Evolutionary conservation across 2,888 invertebrate genomes (phyloP).

Genomic region (Eilema caniola): DNA sequence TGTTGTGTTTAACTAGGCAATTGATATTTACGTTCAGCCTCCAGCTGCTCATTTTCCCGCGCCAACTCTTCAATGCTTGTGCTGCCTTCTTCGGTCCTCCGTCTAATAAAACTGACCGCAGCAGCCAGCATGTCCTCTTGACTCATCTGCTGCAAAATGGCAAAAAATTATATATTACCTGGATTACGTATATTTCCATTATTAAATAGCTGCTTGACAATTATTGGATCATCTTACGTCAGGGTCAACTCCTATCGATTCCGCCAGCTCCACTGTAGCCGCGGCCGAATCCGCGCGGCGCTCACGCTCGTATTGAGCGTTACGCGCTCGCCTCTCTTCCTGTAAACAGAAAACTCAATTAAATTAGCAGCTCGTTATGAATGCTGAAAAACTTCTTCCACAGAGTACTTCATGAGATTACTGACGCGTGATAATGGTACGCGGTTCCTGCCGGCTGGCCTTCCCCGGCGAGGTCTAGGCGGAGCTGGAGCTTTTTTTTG

Average conservation of each 20-base stretch:
- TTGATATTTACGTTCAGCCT: background rate
- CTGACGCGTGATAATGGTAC: conserved; percentile 61
- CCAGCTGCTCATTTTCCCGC: background rate
- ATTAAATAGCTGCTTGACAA: background rate
- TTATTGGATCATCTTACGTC: conserved; percentile 47
- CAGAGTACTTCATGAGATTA: background rate
- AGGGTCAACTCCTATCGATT: conserved; percentile 30
- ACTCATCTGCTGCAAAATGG: background rate
- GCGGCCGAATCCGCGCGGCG: too few species aligned
- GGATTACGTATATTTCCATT: background rate
- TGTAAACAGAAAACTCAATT: too few species aligned
- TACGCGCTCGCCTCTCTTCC: too few species aligned
- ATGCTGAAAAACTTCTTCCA: too few species aligned
- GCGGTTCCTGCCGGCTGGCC: conserved; percentile 63
- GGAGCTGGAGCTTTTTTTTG: too few species aligned
- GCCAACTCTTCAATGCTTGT: background rate
- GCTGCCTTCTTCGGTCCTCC: background rate
- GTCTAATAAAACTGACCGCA: background rate
- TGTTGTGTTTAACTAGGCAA: background rate
- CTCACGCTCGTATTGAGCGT: too few species aligned
- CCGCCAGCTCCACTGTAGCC: too few species aligned
- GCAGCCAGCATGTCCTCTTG: background rate
- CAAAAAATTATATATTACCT: background rate
- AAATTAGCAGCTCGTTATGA: too few species aligned
- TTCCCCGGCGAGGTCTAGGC: conserved; percentile 52